Percentiles rank a stretch among this genome's conserved stretches.
Conservation (phyloP, 1,140 invertebrate genomes). For the Drosophila carrolli region DNA sequence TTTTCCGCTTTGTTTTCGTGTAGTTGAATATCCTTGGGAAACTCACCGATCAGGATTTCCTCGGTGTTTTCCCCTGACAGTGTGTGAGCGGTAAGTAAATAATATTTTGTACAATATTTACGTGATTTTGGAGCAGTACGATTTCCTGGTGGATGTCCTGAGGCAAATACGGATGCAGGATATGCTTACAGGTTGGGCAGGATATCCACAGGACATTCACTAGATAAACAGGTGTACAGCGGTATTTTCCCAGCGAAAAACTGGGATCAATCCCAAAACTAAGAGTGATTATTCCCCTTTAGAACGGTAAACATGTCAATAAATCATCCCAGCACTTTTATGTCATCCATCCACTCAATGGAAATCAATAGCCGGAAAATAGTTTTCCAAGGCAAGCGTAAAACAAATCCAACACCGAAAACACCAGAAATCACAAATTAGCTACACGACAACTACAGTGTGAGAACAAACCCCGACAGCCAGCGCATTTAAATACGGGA, state of each 20-base stretch:
- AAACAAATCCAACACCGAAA: slow-evolving; percentile 75
- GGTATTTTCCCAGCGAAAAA: slow-evolving; percentile 13
- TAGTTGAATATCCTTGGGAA: slow-evolving; percentile 80
- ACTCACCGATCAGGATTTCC: slow-evolving; percentile 9
- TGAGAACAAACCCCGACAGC: slow-evolving; percentile 55
- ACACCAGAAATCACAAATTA: slow-evolving; percentile 80
- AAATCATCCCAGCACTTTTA: slow-evolving; percentile 71
- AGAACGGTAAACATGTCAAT: slow-evolving; percentile 48
- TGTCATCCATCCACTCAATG: slow-evolving; percentile 51
- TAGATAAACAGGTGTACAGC: slow-evolving; percentile 56
- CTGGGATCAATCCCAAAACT: slow-evolving; percentile 2
- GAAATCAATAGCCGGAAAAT: slow-evolving; percentile 79
- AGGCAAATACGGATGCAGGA: slow-evolving; percentile 61
- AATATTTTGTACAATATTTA: slow-evolving; percentile 60
- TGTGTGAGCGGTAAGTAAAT: slow-evolving; percentile 51
- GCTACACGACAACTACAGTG: slow-evolving; percentile 64
- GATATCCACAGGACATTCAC: slow-evolving; percentile 12
- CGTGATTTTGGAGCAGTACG: slow-evolving; percentile 71
- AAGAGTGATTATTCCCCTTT: not conserved
- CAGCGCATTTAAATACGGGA: slow-evolving; percentile 60
- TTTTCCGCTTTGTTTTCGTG: slow-evolving; percentile 58
- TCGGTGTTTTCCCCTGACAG: slow-evolving; percentile 2
- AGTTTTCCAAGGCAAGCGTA: slow-evolving; percentile 69
- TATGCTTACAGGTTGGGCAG: slow-evolving; percentile 50
- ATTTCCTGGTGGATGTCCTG: slow-evolving; percentile 65